These are phyloP conservation scores for Poeciliopsis prolifica DNA, from an alignment of 2,113 vertebrate species.

Conservation along the genomic window DNA sequence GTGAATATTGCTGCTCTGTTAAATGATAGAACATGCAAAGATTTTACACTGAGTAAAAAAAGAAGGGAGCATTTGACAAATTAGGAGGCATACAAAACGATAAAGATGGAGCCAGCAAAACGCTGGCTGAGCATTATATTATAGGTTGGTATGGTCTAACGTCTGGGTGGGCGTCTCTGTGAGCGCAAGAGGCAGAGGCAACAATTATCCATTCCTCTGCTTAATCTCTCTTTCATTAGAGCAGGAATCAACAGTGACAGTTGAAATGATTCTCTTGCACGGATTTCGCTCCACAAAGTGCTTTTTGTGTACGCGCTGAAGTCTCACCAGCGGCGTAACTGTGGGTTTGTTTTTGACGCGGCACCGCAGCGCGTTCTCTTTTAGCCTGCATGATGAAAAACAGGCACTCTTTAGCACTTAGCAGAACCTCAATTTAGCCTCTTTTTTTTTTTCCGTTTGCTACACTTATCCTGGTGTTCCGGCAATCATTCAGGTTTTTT, in stretches of 20 bases:
- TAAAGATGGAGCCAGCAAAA: conserved; percentile 41
- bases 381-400: conserved; percentile 48
- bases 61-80: conserved; percentile 10
- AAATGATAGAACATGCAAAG: neutral
- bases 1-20: neutral
- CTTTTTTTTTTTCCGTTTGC: neutral
- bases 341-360: conserved; percentile 5
- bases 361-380: conserved; percentile 25
- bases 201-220: conserved; percentile 60
- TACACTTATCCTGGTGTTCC: conserved; percentile 14
- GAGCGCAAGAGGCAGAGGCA: conserved; percentile 33
- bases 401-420: conserved; percentile 36
- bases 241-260: conserved; percentile 51
- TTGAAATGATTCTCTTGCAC: conserved; percentile 58
- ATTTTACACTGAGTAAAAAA: neutral
- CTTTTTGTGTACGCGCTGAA: conserved; percentile 24
- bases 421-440: conserved; percentile 15
- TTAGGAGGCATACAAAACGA: conserved; percentile 8
- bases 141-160: conserved; percentile 40
- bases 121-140: conserved; percentile 47
- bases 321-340: conserved; percentile 1
- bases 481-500: conserved; percentile 4
- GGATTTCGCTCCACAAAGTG: conserved; percentile 40
- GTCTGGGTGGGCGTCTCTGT: conserved; percentile 50
- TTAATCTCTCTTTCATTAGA: conserved; percentile 61